A percentile compares a stretch with the other conserved stretches of the same genome.
Conservation (phyloP, 53 echinoderm and acorn worm species). For the Echinometra lucunter region DNA sequence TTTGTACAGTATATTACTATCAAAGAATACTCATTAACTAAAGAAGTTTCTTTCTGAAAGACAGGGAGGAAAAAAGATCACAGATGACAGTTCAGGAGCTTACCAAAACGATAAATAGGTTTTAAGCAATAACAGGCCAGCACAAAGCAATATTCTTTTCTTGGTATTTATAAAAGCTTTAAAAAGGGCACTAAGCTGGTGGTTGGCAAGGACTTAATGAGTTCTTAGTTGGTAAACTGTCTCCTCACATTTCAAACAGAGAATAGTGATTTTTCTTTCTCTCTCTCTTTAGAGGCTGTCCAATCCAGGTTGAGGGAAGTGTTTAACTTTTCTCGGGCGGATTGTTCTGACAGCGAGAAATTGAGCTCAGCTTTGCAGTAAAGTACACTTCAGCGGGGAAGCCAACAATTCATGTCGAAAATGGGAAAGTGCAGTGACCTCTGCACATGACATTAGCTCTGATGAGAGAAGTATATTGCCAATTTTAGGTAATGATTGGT, state of each 20-base stretch:
- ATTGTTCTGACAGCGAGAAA: conserved; percentile 39
- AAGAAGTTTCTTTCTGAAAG: no score
- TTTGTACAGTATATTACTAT: no score
- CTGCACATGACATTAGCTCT: background rate
- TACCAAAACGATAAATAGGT: no score
- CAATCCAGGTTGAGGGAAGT: background rate
- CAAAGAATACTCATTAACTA: no score
- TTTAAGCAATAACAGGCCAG: background rate
- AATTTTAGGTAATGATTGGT: background rate
- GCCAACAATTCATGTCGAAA: background rate
- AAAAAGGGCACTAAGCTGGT: background rate
- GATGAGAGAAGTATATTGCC: background rate
- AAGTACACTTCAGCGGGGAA: background rate
- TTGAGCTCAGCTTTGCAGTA: conserved; percentile 19
- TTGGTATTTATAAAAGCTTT: background rate
- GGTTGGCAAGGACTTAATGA: background rate
- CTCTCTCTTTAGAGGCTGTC: background rate
- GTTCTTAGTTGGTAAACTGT: background rate
- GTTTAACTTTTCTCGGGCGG: background rate
- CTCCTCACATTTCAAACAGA: background rate
- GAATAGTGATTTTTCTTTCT: background rate
- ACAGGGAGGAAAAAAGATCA: no score
- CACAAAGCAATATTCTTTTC: background rate
- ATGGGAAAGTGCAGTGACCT: conserved; percentile 27
- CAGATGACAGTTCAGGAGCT: no score